These are phyloP conservation scores for Ditylenchus dipsaci DNA, from an alignment of 1,140 invertebrate genomes.

Conservation along the genomic window DNA sequence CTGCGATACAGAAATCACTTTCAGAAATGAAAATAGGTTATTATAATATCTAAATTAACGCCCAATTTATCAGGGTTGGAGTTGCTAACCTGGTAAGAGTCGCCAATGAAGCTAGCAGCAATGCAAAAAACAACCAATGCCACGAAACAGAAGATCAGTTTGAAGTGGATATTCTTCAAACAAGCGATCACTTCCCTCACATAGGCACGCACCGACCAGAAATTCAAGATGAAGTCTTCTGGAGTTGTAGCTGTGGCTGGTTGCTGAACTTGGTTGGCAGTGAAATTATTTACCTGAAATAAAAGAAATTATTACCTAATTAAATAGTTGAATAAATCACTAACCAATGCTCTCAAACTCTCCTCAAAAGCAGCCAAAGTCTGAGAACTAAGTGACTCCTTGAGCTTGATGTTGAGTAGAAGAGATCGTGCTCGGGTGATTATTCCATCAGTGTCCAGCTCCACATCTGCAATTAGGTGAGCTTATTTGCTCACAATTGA, in stretches of 20 bases:
- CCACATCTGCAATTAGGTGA: constrained; percentile 5
- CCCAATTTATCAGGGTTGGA: constrained; percentile 9
- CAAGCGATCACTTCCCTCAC: constrained; percentile 19
- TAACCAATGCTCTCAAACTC: background rate
- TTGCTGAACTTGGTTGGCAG: background rate
- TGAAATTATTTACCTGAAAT: background rate
- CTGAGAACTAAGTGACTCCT: background rate
- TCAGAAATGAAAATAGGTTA: too few relatives aligned
- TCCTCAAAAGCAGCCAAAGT: background rate
- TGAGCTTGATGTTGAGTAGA: constrained; percentile 4
- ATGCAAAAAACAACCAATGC: background rate
- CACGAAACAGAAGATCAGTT: constrained; percentile 16
- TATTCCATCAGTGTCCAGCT: constrained; percentile 2
- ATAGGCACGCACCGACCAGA: constrained; percentile 25
- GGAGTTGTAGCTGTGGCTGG: background rate
- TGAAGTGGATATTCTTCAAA: constrained; percentile 14
- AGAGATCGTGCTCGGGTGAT: background rate
- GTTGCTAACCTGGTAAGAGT: background rate
- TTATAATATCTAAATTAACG: too few relatives aligned
- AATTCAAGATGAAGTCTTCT: constrained; percentile 21
- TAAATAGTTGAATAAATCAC: background rate
- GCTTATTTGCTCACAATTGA: too few relatives aligned
- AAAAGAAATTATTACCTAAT: background rate
- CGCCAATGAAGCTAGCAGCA: constrained; percentile 4
- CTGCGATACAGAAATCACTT: too few relatives aligned